A percentile compares a stretch with the other conserved stretches of the same genome.
phyloP scores from a whole-genome alignment of 2,888 invertebrate species.

The Microplitis deprimator region DNA sequence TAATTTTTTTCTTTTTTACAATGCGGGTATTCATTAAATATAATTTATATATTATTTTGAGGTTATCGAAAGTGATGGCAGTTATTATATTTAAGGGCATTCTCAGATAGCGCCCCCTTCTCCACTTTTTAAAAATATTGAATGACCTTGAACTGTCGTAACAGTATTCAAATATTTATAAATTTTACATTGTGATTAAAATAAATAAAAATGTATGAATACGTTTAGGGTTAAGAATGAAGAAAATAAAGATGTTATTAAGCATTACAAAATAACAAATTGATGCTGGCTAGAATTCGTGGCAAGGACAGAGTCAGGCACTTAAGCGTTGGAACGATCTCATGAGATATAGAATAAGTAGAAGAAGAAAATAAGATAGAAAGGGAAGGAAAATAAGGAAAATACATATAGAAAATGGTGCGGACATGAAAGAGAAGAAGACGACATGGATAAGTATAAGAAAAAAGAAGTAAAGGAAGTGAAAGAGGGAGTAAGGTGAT shows the following conservation, averaged over 20 bases:
- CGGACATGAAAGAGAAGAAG: constrained; percentile 18
- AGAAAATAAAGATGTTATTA: constrained; percentile 12
- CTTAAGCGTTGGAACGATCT: constrained; percentile 36
- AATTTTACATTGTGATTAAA: neutral
- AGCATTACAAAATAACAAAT: constrained; percentile 19
- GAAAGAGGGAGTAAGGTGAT: constrained; percentile 45
- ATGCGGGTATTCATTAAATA: too few species aligned
- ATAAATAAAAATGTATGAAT: neutral
- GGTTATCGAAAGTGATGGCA: too few species aligned
- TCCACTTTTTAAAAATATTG: too few species aligned
- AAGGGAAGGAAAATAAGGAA: constrained; percentile 20
- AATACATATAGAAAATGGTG: constrained; percentile 22
- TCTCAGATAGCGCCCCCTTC: too few species aligned
- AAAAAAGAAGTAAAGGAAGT: constrained; percentile 31
- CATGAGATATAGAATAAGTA: constrained; percentile 20
- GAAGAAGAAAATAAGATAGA: constrained; percentile 16
- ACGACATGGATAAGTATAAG: constrained; percentile 28
- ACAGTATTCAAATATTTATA: neutral
- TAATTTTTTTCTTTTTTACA: too few species aligned
- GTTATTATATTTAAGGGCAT: too few species aligned
- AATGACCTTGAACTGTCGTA: too few species aligned
- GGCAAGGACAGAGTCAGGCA: constrained; percentile 30
- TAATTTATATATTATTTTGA: too few species aligned
- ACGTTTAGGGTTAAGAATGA: neutral
- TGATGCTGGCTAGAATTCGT: constrained; percentile 24